A percentile compares a stretch with the other conserved stretches of the same genome.
phyloP scores from a whole-genome alignment of 2,888 invertebrate genomes.

The Yponomeuta plumbellus region DNA sequence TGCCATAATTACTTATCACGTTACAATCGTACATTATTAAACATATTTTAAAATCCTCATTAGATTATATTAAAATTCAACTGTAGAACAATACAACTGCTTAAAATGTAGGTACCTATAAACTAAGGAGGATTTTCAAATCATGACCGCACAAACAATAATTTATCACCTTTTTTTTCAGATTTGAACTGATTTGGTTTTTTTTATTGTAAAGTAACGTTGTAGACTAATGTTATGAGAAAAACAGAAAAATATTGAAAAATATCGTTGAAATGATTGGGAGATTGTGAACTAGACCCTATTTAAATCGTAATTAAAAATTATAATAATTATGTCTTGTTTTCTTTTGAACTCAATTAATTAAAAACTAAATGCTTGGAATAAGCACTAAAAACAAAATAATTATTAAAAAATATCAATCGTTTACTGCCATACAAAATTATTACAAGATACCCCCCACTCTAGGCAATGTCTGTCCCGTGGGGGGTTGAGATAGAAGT shows the following conservation, averaged over 20 bases:
- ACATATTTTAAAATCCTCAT: slow-evolving; percentile 22
- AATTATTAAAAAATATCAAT: too few relatives aligned
- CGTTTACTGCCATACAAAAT: too few relatives aligned
- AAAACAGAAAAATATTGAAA: not conserved
- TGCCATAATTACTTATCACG: slow-evolving; percentile 29
- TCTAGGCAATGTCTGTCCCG: too few relatives aligned
- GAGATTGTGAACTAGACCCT: slow-evolving; percentile 17
- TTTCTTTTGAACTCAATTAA: not conserved
- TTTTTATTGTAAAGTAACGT: slow-evolving; percentile 15
- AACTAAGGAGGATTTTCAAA: not conserved
- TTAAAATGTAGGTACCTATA: not conserved
- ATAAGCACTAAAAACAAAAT: too few relatives aligned
- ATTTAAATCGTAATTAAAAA: slow-evolving; percentile 51
- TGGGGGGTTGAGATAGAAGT: too few relatives aligned
- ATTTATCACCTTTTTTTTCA: not conserved
- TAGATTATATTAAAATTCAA: slow-evolving; percentile 20
- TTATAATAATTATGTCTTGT: slow-evolving; percentile 34
- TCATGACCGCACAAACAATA: not conserved
- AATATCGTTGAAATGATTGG: not conserved
- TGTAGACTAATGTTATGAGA: not conserved
- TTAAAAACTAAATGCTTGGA: too few relatives aligned
- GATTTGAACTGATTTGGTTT: not conserved
- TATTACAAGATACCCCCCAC: too few relatives aligned
- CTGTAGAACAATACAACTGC: not conserved
- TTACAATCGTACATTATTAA: slow-evolving; percentile 20